Conservation (phyloP, 30 jellyfish, hydroid and myxozoan species). For the Catostylus mosaicus region DNA sequence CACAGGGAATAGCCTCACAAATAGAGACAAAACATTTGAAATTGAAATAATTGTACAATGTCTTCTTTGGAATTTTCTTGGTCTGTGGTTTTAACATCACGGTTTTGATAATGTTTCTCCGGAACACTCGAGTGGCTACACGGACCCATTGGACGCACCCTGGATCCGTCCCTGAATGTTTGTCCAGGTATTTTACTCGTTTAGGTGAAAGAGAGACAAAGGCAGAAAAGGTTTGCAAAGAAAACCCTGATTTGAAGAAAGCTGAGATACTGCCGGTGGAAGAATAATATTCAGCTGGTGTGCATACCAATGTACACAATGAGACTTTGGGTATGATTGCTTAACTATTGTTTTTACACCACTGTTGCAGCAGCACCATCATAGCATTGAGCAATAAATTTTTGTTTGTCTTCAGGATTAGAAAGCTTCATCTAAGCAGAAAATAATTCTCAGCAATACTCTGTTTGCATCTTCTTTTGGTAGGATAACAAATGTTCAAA, state of each 20-base stretch:
- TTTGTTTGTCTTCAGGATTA: constrained; percentile 15
- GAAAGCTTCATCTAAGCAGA: constrained; percentile 35
- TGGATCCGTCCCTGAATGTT: no score
- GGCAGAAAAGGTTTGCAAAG: constrained; percentile 51
- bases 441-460: constrained; percentile 20
- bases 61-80: no score
- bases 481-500: constrained; percentile 27
- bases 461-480: constrained; percentile 50
- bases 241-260: constrained; percentile 26
- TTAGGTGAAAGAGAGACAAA: constrained; percentile 37
- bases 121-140: no score
- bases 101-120: no score
- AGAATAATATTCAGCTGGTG: constrained; percentile 56
- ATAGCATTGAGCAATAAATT: constrained; percentile 45
- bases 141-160: no score
- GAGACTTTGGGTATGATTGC: constrained; percentile 46
- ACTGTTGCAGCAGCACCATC: constrained; percentile 43
- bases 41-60: no score
- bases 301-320: constrained; percentile 62
- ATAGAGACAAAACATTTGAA: no score
- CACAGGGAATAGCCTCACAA: no score
- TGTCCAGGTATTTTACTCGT: constrained; percentile 19
- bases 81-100: no score
- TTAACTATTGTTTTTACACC: constrained; percentile 46
- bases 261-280: constrained; percentile 25